These are phyloP conservation scores for Drosophila monieri DNA, from an alignment of 2,888 invertebrate genomes.

Conservation along the genomic window DNA sequence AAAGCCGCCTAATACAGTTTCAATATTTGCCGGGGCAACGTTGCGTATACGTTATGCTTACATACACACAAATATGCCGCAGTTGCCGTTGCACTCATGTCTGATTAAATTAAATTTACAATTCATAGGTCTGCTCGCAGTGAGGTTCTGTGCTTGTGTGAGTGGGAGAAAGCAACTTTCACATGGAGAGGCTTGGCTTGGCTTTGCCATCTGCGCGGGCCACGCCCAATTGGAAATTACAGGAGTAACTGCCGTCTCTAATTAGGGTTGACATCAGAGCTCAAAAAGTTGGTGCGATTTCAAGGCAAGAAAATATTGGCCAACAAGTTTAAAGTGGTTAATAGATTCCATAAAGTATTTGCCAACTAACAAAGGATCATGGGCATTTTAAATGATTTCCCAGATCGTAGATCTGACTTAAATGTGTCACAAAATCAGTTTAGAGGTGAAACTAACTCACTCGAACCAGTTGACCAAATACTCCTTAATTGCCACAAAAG, in stretches of 20 bases:
- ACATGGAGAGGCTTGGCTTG: constrained; percentile 22
- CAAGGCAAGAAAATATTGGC: background rate
- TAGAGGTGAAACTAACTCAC: constrained; percentile 10
- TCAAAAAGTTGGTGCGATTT: background rate
- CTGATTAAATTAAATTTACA: constrained; percentile 73
- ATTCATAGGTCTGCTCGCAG: constrained; percentile 56
- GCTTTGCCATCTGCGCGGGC: constrained; percentile 20
- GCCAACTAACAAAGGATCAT: background rate
- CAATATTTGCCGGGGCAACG: constrained; percentile 54
- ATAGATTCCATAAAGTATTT: background rate
- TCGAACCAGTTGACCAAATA: constrained; percentile 5
- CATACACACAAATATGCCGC: constrained; percentile 31
- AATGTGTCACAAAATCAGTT: constrained; percentile 26
- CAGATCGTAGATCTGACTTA: background rate
- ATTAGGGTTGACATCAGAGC: constrained; percentile 24
- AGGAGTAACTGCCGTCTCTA: constrained; percentile 22
- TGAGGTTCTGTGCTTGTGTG: constrained; percentile 11
- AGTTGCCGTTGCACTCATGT: constrained; percentile 59
- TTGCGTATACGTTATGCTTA: constrained; percentile 42
- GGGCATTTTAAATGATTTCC: background rate
- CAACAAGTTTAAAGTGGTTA: background rate
- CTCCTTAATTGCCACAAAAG: constrained; percentile 44
- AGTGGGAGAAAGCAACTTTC: constrained; percentile 13
- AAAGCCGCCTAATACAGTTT: constrained; percentile 39
- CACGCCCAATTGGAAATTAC: constrained; percentile 21